Conservation (phyloP, 2,797 vertebrate species). For the Helostoma temminkii region DNA sequence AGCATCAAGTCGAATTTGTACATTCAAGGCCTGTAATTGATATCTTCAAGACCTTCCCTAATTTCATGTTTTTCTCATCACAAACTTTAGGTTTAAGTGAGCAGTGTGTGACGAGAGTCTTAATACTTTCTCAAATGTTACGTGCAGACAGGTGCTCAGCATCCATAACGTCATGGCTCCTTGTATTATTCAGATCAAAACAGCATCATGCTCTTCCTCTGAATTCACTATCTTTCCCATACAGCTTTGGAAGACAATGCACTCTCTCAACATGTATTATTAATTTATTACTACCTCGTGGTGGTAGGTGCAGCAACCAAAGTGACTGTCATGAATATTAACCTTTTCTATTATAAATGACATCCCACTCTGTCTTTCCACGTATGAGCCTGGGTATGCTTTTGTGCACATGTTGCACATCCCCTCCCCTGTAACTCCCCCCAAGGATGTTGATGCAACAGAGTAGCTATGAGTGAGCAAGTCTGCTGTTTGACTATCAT, state of each 20-base stretch:
- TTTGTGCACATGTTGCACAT: slow-evolving; percentile 10
- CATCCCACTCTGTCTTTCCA: background rate
- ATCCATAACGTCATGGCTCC: background rate
- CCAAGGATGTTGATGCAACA: slow-evolving; percentile 38
- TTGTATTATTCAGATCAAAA: slow-evolving; percentile 15
- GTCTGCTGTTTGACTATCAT: slow-evolving; percentile 22
- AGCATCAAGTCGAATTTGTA: background rate
- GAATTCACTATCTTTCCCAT: background rate
- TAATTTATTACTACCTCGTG: background rate
- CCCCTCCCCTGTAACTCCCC: slow-evolving; percentile 16
- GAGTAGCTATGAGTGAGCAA: slow-evolving; percentile 9
- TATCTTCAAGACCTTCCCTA: background rate
- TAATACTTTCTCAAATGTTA: background rate
- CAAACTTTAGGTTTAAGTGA: slow-evolving; percentile 2
- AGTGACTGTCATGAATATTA: slow-evolving; percentile 20
- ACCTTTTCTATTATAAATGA: slow-evolving; percentile 26
- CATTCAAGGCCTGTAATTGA: no score
- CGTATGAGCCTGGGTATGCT: background rate
- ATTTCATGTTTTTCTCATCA: background rate
- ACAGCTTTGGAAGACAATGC: slow-evolving; percentile 1
- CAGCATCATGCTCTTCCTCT: slow-evolving; percentile 1
- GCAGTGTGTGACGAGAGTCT: background rate
- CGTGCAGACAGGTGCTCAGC: background rate
- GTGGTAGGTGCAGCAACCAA: background rate
- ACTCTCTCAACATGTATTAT: background rate